A percentile compares a stretch with the other conserved stretches of the same genome.
Conservation (phyloP, 2,888 invertebrate species). For the Andrena haemorrhoa region DNA sequence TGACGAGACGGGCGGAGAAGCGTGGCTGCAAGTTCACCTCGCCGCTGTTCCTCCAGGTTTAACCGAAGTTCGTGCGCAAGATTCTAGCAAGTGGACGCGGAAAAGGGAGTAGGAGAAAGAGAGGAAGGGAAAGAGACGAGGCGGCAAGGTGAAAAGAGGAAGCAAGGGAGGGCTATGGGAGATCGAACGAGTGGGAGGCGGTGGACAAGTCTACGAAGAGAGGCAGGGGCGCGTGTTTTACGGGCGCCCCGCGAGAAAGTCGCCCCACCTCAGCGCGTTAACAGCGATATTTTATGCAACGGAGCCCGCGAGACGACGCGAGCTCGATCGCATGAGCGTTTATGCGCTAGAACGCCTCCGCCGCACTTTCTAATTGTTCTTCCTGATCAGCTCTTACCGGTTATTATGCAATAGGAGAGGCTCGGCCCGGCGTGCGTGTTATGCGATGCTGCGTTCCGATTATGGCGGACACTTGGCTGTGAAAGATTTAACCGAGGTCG, state of each 20-base stretch:
- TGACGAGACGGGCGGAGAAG: constrained; percentile 7
- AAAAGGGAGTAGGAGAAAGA: constrained; percentile 46
- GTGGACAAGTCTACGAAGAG: constrained; percentile 21
- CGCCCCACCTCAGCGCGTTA: constrained; percentile 8
- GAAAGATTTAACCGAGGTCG: no score
- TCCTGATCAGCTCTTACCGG: constrained; percentile 74
- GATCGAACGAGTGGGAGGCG: constrained; percentile 14
- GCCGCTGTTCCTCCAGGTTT: constrained; percentile 42
- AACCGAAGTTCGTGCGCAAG: constrained; percentile 6
- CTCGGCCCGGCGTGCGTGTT: constrained; percentile 15
- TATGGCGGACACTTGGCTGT: neutral
- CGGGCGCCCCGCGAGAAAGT: constrained; percentile 57
- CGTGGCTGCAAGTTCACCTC: neutral
- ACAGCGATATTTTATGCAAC: constrained; percentile 44
- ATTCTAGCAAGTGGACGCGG: constrained; percentile 18
- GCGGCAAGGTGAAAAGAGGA: constrained; percentile 16
- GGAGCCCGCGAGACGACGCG: neutral
- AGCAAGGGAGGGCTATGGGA: constrained; percentile 25
- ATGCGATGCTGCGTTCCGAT: constrained; percentile 38
- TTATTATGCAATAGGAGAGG: constrained; percentile 53
- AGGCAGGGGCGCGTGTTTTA: constrained; percentile 28
- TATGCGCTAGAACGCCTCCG: constrained; percentile 53
- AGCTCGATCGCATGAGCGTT: constrained; percentile 55
- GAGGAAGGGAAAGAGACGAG: neutral
- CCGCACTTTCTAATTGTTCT: constrained; percentile 77